Evolutionary conservation across 1,140 invertebrate species (phyloP).

Genomic region (Hylyphantes graminicola): DNA sequence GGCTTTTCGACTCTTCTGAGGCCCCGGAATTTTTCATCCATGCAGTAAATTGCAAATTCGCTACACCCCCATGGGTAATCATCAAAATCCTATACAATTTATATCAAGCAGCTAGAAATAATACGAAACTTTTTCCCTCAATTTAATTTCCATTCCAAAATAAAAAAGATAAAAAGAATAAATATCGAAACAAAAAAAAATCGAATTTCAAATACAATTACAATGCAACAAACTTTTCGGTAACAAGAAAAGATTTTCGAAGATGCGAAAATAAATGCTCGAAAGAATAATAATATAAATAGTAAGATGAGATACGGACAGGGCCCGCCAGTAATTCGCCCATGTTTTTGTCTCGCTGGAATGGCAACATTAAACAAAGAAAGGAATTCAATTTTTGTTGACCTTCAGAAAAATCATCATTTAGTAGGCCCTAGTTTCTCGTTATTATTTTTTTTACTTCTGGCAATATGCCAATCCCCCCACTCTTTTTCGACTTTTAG

Average conservation of each 20-base stretch:
- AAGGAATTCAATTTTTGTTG: slow-evolving; percentile 31
- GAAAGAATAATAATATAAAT: neutral
- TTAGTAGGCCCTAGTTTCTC: slow-evolving; percentile 2
- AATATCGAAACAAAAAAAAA: too few species aligned
- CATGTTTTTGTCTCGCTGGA: neutral
- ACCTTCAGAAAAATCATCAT: slow-evolving; percentile 50
- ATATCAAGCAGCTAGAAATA: too few species aligned
- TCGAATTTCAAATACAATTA: neutral
- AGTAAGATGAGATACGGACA: slow-evolving; percentile 22
- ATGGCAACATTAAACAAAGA: slow-evolving; percentile 24
- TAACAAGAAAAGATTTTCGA: neutral
- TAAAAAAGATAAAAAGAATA: too few species aligned
- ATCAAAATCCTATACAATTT: too few species aligned
- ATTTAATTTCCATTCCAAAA: too few species aligned
- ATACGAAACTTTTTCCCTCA: too few species aligned
- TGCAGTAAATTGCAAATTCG: too few species aligned
- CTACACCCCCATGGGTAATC: too few species aligned
- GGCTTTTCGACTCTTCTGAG: too few species aligned
- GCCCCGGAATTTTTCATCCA: too few species aligned
- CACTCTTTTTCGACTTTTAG: slow-evolving; percentile 14
- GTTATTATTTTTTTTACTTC: slow-evolving; percentile 18
- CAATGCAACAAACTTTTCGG: too few species aligned
- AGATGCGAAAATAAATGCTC: slow-evolving; percentile 27
- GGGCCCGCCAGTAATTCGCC: slow-evolving; percentile 15
- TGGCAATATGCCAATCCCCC: slow-evolving; percentile 31